Evolutionary conservation across 35 echinoderm and acorn worm species (phyloP).

Genomic region (Diadema setosum): DNA sequence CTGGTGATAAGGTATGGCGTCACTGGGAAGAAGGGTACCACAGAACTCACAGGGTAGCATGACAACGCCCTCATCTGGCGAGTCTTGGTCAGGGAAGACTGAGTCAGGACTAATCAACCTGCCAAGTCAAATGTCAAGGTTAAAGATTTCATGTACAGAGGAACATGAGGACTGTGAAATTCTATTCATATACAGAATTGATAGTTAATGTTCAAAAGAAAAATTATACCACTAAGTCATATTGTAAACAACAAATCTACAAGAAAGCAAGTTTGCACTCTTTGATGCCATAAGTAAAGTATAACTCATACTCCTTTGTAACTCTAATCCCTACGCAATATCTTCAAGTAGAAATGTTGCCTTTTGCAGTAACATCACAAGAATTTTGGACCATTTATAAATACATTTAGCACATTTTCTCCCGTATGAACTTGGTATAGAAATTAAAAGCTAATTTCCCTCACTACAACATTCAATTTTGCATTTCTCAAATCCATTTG

Average conservation of each 20-base stretch:
- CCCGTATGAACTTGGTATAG: no score
- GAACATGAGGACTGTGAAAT: neutral
- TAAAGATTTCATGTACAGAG: neutral
- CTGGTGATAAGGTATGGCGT: conserved; percentile 40
- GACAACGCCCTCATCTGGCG: neutral
- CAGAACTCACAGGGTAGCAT: conserved; percentile 69
- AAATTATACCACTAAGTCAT: neutral
- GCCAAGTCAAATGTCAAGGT: neutral
- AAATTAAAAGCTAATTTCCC: no score
- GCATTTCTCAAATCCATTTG: no score
- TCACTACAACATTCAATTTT: no score
- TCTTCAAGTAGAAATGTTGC: no score
- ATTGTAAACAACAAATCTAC: neutral
- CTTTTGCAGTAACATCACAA: no score
- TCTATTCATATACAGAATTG: neutral
- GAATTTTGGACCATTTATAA: no score
- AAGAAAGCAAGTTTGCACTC: neutral
- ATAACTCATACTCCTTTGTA: no score
- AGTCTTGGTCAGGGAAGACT: neutral
- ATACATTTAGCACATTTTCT: no score
- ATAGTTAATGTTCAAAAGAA: neutral
- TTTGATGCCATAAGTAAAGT: neutral
- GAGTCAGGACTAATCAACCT: neutral
- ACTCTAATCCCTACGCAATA: no score
- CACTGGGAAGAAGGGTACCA: neutral